A percentile compares a stretch with the other conserved stretches of the same genome.
Evolutionary conservation across 2,888 invertebrate species (phyloP).

Genomic region (Seira sanloemensis): DNA sequence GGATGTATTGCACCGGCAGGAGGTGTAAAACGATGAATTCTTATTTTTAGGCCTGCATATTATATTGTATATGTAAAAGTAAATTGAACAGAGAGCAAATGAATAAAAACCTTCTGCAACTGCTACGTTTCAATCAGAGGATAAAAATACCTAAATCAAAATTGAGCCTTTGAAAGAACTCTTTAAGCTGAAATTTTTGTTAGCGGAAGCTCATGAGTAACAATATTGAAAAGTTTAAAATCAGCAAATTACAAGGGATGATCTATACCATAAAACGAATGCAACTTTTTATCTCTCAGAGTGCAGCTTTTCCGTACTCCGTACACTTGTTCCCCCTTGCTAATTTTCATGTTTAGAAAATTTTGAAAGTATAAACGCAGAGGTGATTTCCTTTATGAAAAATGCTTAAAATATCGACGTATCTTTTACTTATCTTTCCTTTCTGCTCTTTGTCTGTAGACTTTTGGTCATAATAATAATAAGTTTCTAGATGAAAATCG

Average conservation of each 20-base stretch:
- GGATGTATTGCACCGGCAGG: not conserved
- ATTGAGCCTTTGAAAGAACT: no score
- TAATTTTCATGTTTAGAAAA: no score
- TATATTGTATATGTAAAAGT: not conserved
- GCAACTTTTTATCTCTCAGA: not conserved
- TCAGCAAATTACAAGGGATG: no score
- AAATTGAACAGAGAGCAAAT: not conserved
- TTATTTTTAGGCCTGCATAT: not conserved
- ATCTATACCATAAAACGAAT: no score
- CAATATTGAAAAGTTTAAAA: no score
- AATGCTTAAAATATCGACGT: no score
- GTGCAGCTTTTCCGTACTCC: not conserved
- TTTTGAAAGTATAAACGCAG: no score
- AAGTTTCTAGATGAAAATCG: conserved; percentile 13
- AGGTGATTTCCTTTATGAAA: no score
- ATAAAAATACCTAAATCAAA: no score
- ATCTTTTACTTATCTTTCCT: no score
- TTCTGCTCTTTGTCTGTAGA: not conserved
- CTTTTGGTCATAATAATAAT: not conserved
- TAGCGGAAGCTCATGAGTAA: conserved; percentile 11
- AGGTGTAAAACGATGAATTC: not conserved
- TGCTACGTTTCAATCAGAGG: not conserved
- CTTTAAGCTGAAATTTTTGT: not conserved
- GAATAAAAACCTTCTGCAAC: not conserved
- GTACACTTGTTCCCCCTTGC: no score